Percentiles rank a stretch among this genome's conserved stretches.
phyloP scores from a whole-genome alignment of 2,113 vertebrate genomes.

The Heliornis fulica region DNA sequence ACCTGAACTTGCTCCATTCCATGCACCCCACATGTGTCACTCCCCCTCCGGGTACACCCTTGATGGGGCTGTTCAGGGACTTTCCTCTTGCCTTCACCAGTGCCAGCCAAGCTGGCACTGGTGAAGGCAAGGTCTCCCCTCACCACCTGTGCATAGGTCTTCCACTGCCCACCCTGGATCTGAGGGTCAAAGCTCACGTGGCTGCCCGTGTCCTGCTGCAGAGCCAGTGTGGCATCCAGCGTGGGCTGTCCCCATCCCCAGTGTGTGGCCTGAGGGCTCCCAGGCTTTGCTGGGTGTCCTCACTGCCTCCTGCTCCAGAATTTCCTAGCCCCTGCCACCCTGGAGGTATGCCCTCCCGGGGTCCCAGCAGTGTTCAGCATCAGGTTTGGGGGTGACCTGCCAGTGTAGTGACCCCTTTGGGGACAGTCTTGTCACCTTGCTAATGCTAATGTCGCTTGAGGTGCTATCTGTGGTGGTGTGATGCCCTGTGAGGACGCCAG shows the following conservation, averaged over 20 bases:
- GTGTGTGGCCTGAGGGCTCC: neutral
- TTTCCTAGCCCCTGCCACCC: neutral
- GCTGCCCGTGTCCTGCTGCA: neutral
- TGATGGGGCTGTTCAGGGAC: fast-evolving
- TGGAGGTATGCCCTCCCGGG: fast-evolving
- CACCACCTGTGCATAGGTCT: fast-evolving
- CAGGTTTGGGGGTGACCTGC: neutral
- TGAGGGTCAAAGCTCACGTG: fast-evolving
- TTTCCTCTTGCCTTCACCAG: too few species aligned
- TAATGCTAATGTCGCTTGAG: neutral
- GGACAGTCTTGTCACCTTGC: neutral
- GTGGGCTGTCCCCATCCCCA: neutral
- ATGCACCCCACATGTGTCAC: too few species aligned
- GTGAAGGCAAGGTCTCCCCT: neutral
- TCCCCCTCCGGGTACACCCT: neutral
- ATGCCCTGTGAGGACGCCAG: neutral
- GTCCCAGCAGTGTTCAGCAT: neutral
- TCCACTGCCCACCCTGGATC: neutral
- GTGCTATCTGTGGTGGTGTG: neutral
- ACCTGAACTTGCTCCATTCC: too few species aligned
- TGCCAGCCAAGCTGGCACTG: fast-evolving
- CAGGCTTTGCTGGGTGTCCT: neutral
- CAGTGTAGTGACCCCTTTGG: neutral
- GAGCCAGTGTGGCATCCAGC: neutral
- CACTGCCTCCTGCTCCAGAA: neutral